Evolutionary conservation across 2,888 invertebrate species (phyloP).

Genomic region (Sarcophaga caerulescens): DNA sequence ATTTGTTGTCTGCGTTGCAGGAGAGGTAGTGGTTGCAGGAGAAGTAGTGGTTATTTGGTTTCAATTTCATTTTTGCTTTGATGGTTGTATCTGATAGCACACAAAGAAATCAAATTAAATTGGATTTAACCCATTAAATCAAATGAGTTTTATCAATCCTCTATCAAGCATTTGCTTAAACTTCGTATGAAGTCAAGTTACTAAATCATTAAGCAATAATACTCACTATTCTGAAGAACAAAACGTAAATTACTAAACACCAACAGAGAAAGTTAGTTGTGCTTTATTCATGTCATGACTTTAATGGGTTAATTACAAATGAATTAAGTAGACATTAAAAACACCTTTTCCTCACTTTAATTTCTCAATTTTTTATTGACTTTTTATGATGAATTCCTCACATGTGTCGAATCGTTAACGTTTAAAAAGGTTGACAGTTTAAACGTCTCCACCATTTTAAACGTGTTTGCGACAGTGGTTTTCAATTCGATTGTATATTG

Average conservation of each 20-base stretch:
- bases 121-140: slow-evolving; percentile 14
- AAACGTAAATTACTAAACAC: no score
- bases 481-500: slow-evolving; percentile 43
- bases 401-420: neutral
- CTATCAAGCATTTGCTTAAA: no score
- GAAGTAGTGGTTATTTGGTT: slow-evolving; percentile 11
- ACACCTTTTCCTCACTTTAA: neutral
- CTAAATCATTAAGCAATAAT: no score
- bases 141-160: neutral
- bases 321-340: neutral
- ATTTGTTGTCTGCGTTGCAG: neutral
- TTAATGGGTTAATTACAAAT: slow-evolving; percentile 13
- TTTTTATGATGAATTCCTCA: slow-evolving; percentile 4
- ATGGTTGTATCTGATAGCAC: neutral
- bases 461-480: slow-evolving; percentile 33
- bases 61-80: slow-evolving; percentile 16
- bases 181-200: neutral
- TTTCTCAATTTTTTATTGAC: neutral
- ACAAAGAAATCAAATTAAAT: slow-evolving; percentile 1
- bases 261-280: neutral
- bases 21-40: neutral
- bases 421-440: slow-evolving; percentile 25
- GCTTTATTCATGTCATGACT: neutral
- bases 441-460: slow-evolving; percentile 33
- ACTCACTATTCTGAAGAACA: no score